These are phyloP conservation scores for Acropternis orthonyx DNA, from an alignment of 2,797 vertebrate genomes.

Conservation along the genomic window DNA sequence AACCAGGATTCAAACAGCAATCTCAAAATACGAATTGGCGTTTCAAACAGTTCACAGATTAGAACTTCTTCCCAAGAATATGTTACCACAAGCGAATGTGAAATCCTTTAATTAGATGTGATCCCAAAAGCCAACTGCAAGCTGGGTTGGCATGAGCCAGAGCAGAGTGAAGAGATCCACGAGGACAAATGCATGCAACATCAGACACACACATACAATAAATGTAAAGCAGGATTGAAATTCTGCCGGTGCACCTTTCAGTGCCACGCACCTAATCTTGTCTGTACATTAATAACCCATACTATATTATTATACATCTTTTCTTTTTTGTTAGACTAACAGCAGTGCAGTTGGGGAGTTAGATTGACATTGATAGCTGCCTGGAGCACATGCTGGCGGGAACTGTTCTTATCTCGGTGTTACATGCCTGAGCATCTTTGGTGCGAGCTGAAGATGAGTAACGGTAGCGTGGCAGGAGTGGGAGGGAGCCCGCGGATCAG, in stretches of 20 bases:
- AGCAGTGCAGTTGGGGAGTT: not conserved
- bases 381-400: not conserved
- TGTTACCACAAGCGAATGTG: not conserved
- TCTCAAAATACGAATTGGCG: conserved; percentile 52
- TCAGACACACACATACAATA: not conserved
- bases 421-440: not conserved
- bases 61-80: conserved; percentile 46
- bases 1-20: conserved; percentile 32
- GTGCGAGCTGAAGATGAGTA: not conserved
- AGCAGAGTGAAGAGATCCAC: not conserved
- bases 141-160: not conserved
- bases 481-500: not conserved
- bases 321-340: not conserved
- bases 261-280: not conserved
- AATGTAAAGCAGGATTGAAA: not conserved
- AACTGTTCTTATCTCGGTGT: not conserved
- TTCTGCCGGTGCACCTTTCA: not conserved
- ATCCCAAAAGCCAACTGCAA: not conserved
- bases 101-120: conserved; percentile 46
- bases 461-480: not conserved
- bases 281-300: not conserved
- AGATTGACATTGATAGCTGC: conserved; percentile 28
- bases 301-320: not conserved
- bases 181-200: not conserved
- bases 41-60: conserved; percentile 59